Evolutionary conservation across 2,113 vertebrate genomes (phyloP).

Genomic region (Ursus arctos): DNA sequence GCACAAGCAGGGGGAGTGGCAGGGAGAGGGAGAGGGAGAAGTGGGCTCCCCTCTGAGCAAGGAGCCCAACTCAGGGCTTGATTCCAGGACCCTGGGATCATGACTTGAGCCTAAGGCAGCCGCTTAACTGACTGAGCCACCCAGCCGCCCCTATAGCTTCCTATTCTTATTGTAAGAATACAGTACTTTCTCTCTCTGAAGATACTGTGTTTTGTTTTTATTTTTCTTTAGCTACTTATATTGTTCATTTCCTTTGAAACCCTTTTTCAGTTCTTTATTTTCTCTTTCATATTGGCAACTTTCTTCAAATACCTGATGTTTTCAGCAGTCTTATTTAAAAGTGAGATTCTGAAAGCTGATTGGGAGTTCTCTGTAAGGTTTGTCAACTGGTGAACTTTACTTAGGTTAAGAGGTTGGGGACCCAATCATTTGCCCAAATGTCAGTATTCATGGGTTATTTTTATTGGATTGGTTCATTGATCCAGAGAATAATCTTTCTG

Average conservation of each 20-base stretch:
- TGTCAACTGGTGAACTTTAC: not conserved
- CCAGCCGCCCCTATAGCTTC: not conserved
- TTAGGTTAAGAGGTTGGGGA: not conserved
- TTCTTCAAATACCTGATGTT: not conserved
- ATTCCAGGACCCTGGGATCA: not conserved
- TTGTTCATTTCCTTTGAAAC: conserved; percentile 39
- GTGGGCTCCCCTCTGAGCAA: no score
- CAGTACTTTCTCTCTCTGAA: not conserved
- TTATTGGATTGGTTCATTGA: not conserved
- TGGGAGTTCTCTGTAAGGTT: not conserved
- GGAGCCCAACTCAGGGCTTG: not conserved
- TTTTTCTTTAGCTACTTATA: conserved; percentile 25
- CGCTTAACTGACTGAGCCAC: no score
- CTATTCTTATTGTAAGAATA: conserved; percentile 33
- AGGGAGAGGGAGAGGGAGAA: not conserved
- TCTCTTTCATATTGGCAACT: conserved; percentile 10
- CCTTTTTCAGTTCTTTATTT: not conserved
- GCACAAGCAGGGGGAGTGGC: not conserved
- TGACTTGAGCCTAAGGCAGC: not conserved
- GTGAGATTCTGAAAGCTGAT: not conserved
- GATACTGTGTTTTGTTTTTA: not conserved
- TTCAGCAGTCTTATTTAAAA: not conserved
- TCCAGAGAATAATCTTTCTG: not conserved
- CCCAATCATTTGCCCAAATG: not conserved
- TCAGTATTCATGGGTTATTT: not conserved